phyloP scores from a whole-genome alignment of 1,140 invertebrate species.

The honey bee (Apis mellifera) region Amel_HAv3.1 CM009938.2:621001-621500 shows the following conservation, averaged over 20 bases:
- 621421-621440: not conserved
- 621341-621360: not conserved
- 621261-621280: not conserved
- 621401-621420: not conserved
- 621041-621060: not conserved
- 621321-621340: not conserved
- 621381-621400: not conserved
- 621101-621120: not conserved
- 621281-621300: not conserved
- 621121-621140: not conserved
- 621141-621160: not conserved
- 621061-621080: not conserved
- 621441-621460: too few species aligned
- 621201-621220: too few species aligned
- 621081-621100: not conserved
- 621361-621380: not conserved
- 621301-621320: not conserved
- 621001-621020: not conserved
- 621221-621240: constrained; percentile 19
- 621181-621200: not conserved
- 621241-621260: not conserved
- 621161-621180: too few species aligned
- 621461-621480: too few species aligned
- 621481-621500: too few species aligned
- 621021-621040: not conserved